Conservation (phyloP, 2,888 invertebrate genomes). For the Clitarchus hookeri region DNA sequence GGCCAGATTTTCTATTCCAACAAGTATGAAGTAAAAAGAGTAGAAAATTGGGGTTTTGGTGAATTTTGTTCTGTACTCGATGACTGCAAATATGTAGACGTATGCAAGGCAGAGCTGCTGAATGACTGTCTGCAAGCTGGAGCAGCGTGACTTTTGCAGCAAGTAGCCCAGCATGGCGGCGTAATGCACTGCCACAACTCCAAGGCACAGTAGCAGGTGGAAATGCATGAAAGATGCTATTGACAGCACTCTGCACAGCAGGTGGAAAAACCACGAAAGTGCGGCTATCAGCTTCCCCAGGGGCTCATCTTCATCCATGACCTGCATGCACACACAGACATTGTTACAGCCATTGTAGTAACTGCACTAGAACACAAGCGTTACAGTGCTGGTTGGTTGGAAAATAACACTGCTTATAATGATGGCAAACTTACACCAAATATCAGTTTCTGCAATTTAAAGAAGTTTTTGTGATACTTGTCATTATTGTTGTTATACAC, state of each 20-base stretch:
- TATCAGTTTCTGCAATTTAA: no score
- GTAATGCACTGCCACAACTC: conserved; percentile 67
- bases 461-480: no score
- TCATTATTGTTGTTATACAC: no score
- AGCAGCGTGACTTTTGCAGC: conserved; percentile 60
- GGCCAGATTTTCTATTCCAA: conserved; percentile 67
- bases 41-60: conserved; percentile 73
- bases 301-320: conserved; percentile 73
- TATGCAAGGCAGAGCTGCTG: conserved; percentile 70
- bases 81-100: conserved; percentile 74
- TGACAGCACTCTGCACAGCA: conserved; percentile 71
- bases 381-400: no score
- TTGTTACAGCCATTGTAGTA: conserved; percentile 57
- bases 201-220: conserved; percentile 56
- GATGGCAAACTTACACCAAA: no score
- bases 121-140: conserved; percentile 56
- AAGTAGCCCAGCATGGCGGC: conserved; percentile 67
- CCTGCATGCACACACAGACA: conserved; percentile 47
- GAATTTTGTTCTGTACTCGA: conserved; percentile 80
- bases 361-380: no score
- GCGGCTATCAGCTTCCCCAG: conserved; percentile 70
- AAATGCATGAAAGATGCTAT: conserved; percentile 72
- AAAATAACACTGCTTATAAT: no score
- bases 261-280: conserved; percentile 78
- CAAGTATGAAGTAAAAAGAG: conserved; percentile 67